These are phyloP conservation scores for Podarcis raffonei DNA, from an alignment of 2,113 vertebrate species.

Conservation along the genomic window DNA sequence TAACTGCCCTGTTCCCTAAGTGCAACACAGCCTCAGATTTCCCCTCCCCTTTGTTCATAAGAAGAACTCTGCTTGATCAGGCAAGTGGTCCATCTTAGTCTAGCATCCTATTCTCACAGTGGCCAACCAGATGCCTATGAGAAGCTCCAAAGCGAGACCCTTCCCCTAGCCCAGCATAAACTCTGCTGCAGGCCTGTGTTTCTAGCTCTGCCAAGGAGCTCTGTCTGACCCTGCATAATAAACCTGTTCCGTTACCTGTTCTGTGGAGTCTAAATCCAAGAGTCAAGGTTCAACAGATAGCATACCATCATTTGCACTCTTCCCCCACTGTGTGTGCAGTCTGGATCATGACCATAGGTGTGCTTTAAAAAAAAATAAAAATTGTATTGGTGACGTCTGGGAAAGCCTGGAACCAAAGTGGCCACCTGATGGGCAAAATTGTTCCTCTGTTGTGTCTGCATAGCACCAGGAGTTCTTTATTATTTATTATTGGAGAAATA, in stretches of 20 bases:
- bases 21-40: neutral
- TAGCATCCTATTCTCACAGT: too few relatives aligned
- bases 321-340: neutral
- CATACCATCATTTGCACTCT: neutral
- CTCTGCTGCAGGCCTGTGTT: neutral
- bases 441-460: slow-evolving; percentile 52
- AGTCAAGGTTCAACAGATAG: too few relatives aligned
- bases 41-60: neutral
- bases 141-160: too few relatives aligned
- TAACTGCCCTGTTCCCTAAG: neutral
- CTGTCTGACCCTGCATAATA: neutral
- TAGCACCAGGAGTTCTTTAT: slow-evolving; percentile 61
- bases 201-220: neutral
- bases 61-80: too few relatives aligned
- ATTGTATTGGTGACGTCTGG: neutral
- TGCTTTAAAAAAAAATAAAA: neutral
- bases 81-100: too few relatives aligned
- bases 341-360: neutral
- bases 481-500: slow-evolving; percentile 33
- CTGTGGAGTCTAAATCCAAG: neutral
- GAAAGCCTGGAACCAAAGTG: neutral
- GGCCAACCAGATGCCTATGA: too few relatives aligned
- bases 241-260: neutral
- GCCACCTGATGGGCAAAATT: slow-evolving; percentile 29
- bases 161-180: neutral